Evolutionary conservation across 1,140 invertebrate species (phyloP).

Genomic region (Ganaspis sp.): DNA sequence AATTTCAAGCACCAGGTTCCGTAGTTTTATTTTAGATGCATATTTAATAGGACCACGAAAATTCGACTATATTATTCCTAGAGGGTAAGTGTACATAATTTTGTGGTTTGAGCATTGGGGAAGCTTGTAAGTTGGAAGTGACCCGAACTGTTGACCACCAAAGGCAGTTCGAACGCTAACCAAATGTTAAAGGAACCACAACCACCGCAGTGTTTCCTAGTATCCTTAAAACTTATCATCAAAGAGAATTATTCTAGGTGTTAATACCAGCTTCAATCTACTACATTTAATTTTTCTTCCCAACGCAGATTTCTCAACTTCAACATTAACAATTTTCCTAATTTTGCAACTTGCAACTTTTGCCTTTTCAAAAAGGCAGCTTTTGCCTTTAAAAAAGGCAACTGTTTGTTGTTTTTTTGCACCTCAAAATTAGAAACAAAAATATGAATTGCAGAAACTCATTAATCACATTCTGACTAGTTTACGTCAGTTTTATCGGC

Average conservation of each 20-base stretch:
- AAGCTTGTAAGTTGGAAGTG: conserved; percentile 17
- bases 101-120: conserved; percentile 2
- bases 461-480: conserved; percentile 3
- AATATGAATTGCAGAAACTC: neutral
- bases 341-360: too few relatives aligned
- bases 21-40: neutral
- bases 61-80: conserved; percentile 6
- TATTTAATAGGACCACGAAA: neutral
- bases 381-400: too few relatives aligned
- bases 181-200: conserved; percentile 18
- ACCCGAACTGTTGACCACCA: conserved; percentile 26
- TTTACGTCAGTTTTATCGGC: conserved; percentile 14
- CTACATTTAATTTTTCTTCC: too few relatives aligned
- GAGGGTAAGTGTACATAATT: conserved; percentile 23
- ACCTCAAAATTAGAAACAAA: neutral
- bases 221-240: neutral
- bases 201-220: neutral
- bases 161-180: conserved; percentile 19
- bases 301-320: too few relatives aligned
- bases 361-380: too few relatives aligned
- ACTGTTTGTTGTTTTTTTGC: neutral
- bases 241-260: conserved; percentile 12
- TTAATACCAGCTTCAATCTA: too few relatives aligned
- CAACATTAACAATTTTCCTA: too few relatives aligned
- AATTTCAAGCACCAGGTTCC: too few relatives aligned